Evolutionary conservation across 1,140 invertebrate species (phyloP).

Genomic region (Colletes gigas): DNA sequence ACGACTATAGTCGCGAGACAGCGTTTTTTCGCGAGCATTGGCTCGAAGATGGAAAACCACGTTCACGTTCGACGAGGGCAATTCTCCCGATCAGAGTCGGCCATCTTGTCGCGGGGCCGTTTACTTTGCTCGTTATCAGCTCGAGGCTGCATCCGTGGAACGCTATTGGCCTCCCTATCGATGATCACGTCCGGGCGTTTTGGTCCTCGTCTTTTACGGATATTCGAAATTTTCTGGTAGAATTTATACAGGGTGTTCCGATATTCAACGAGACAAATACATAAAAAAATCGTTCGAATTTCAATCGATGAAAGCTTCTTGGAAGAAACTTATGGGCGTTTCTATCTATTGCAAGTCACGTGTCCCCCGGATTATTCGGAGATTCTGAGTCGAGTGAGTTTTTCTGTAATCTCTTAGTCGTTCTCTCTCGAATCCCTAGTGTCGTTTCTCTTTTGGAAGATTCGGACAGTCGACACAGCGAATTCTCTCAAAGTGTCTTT

Average conservation of each 20-base stretch:
- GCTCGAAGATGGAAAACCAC: conserved; percentile 67
- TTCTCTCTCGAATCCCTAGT: neutral
- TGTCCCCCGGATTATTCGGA: conserved; percentile 4
- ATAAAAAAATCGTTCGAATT: too few species aligned
- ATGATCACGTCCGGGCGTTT: conserved; percentile 64
- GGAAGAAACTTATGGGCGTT: too few species aligned
- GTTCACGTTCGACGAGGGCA: conserved; percentile 40
- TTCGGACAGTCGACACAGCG: too few species aligned
- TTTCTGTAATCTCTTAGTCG: conserved; percentile 48
- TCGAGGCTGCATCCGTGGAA: conserved; percentile 11
- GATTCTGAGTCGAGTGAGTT: conserved; percentile 57
- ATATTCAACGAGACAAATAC: too few species aligned
- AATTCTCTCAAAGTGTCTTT: too few species aligned
- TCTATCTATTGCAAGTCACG: neutral
- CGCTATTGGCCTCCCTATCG: conserved; percentile 69
- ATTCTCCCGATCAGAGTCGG: neutral
- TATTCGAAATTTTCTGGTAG: neutral
- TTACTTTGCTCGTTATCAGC: conserved; percentile 66
- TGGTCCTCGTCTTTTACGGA: neutral
- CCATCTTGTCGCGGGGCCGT: conserved; percentile 43
- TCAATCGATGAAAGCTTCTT: too few species aligned
- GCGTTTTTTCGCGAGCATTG: conserved; percentile 46
- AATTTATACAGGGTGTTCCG: too few species aligned
- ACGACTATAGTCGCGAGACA: too few species aligned
- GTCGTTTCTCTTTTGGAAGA: neutral